Conservation (phyloP, 2,888 invertebrate genomes). For the Tuta absoluta region DNA sequence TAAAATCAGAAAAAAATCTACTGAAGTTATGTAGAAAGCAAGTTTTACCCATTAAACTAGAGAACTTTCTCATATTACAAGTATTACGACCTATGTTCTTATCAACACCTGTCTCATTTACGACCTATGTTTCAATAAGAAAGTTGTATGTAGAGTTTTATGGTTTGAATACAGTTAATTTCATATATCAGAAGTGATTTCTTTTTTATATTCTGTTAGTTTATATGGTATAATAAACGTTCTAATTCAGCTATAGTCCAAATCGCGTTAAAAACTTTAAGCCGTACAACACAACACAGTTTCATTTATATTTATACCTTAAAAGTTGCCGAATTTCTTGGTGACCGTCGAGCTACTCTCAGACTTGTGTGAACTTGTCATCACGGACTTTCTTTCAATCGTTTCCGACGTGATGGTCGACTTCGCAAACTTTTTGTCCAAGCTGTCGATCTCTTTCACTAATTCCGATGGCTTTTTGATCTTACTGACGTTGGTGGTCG, state of each 20-base stretch:
- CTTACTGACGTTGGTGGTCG: slow-evolving; percentile 54
- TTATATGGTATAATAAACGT: background rate
- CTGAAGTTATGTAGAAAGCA: background rate
- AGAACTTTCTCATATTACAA: background rate
- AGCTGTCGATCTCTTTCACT: slow-evolving; percentile 76
- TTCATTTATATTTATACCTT: slow-evolving; percentile 46
- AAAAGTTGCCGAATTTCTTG: slow-evolving; percentile 78
- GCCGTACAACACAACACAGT: slow-evolving; percentile 31
- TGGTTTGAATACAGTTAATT: too few species aligned
- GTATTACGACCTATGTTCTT: background rate
- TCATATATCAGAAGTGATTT: too few species aligned
- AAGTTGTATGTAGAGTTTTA: too few species aligned
- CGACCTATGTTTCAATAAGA: too few species aligned
- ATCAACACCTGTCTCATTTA: too few species aligned
- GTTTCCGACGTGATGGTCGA: slow-evolving; percentile 86
- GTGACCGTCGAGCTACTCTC: slow-evolving; percentile 81
- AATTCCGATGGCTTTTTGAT: slow-evolving; percentile 66
- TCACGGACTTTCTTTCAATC: slow-evolving; percentile 85
- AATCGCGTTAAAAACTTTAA: background rate
- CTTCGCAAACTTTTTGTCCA: slow-evolving; percentile 85
- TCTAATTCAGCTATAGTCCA: background rate
- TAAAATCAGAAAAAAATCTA: background rate
- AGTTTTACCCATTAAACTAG: background rate
- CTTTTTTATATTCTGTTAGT: background rate
- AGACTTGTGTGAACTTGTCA: slow-evolving; percentile 83